Conservation (phyloP, 2,113 vertebrate genomes). For the Lepisosteus osseus region DNA sequence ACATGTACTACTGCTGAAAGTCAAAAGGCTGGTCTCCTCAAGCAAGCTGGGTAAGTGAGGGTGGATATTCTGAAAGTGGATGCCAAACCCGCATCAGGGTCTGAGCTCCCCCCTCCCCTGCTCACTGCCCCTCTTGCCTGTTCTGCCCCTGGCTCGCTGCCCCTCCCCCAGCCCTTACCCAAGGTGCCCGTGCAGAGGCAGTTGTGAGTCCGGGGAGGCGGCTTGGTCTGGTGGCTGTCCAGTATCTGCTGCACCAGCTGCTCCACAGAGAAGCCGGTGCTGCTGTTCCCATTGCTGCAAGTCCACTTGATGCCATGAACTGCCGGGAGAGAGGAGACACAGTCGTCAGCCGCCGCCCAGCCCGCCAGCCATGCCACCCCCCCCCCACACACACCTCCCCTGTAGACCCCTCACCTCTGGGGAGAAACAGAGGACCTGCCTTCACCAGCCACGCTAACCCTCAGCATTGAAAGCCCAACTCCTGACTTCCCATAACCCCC, state of each 20-base stretch:
- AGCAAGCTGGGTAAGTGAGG: too few species aligned
- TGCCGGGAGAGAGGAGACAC: constrained; percentile 73
- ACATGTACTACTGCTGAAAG: too few species aligned
- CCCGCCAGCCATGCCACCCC: constrained; percentile 43
- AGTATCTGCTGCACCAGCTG: constrained; percentile 99
- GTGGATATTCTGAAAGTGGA: too few species aligned
- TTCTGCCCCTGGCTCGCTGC: constrained; percentile 21
- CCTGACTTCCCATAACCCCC: not conserved
- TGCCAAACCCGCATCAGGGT: too few species aligned
- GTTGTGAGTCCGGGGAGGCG: constrained; percentile 97
- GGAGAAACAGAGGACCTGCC: not conserved
- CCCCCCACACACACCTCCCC: not conserved
- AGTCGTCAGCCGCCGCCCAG: constrained; percentile 66
- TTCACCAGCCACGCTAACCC: not conserved
- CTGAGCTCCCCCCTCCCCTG: constrained; percentile 6
- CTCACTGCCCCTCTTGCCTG: constrained; percentile 19
- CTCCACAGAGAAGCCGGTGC: constrained; percentile 98
- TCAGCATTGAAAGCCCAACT: not conserved
- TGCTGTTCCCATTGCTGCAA: constrained; percentile 99
- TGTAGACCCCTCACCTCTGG: too few species aligned
- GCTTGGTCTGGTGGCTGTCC: constrained; percentile 98
- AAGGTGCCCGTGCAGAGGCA: constrained; percentile 97
- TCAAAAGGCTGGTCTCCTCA: too few species aligned
- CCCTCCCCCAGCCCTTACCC: constrained; percentile 72
- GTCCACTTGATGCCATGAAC: constrained; percentile 99